Percentiles rank a stretch among this genome's conserved stretches.
Evolutionary conservation across 2,797 vertebrate genomes (phyloP).

Genomic region (Fistularia commersonii): DNA sequence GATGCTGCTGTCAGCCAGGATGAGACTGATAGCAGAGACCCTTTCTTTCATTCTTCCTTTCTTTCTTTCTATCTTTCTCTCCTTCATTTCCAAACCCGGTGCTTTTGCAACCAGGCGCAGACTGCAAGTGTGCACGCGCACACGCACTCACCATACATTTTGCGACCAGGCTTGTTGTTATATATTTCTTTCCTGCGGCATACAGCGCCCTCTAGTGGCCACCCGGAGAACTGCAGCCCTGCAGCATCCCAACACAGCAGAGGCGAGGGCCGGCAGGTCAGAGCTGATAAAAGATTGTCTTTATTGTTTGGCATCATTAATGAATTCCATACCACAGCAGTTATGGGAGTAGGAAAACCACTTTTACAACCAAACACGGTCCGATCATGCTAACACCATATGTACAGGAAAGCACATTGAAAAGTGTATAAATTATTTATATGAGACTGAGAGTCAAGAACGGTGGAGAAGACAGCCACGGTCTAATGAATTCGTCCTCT

Average conservation of each 20-base stretch:
- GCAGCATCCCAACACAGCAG: slow-evolving; percentile 15
- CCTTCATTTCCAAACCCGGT: too few species aligned
- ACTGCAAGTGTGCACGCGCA: too few species aligned
- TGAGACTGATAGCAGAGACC: too few species aligned
- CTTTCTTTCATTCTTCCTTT: too few species aligned
- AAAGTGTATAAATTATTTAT: slow-evolving; percentile 91
- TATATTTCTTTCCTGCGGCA: too few species aligned
- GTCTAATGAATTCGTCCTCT: slow-evolving; percentile 87
- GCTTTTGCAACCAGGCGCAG: too few species aligned
- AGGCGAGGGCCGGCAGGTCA: slow-evolving; percentile 23
- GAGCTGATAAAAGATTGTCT: slow-evolving; percentile 79
- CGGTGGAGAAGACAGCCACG: slow-evolving; percentile 85
- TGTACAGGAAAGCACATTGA: slow-evolving; percentile 94
- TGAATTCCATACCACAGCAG: slow-evolving; percentile 97
- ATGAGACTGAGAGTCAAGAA: slow-evolving; percentile 86
- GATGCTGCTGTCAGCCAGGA: too few species aligned
- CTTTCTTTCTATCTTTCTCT: too few species aligned
- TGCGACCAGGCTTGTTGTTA: too few species aligned
- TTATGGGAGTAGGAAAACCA: slow-evolving; percentile 83
- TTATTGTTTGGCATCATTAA: slow-evolving; percentile 89
- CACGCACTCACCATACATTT: too few species aligned
- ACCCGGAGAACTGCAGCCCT: neutral
- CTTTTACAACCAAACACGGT: slow-evolving; percentile 82
- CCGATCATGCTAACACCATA: slow-evolving; percentile 97
- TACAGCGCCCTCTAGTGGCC: slow-evolving; percentile 45